phyloP scores from a whole-genome alignment of 2,797 vertebrate genomes.

The Dendrocincla tyrannina region DNA sequence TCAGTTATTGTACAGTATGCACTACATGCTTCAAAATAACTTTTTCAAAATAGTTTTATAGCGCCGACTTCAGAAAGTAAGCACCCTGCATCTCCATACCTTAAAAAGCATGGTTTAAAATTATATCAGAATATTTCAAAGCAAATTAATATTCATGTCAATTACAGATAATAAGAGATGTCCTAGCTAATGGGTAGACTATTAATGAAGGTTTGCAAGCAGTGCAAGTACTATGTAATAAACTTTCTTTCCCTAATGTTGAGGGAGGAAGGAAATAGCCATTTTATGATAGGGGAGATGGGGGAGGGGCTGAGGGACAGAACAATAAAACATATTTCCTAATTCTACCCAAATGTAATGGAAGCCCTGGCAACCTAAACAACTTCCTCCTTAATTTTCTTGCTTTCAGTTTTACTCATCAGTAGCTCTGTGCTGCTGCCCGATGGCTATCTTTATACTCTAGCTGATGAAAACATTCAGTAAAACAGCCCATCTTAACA shows the following conservation, averaged over 20 bases:
- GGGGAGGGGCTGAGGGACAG: too few species aligned
- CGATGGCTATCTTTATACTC: neutral
- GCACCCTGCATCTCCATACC: neutral
- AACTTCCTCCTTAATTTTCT: neutral
- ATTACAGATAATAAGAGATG: neutral
- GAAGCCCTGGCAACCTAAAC: neutral
- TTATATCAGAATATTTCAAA: neutral
- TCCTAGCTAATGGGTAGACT: neutral
- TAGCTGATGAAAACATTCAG: neutral
- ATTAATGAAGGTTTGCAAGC: neutral
- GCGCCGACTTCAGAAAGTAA: neutral
- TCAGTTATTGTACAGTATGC: neutral
- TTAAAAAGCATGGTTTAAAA: neutral
- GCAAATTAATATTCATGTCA: neutral
- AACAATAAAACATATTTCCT: neutral
- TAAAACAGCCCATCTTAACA: neutral
- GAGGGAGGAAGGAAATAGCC: neutral
- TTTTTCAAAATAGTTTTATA: neutral
- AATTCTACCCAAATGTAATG: neutral
- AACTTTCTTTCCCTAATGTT: neutral
- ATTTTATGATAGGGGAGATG: neutral
- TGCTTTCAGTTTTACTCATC: neutral
- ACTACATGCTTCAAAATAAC: neutral
- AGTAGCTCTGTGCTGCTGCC: conserved; percentile 11
- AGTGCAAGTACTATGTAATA: neutral